Base-by-base conservation (phyloP, 2,797 vertebrate genomes). In the Bufotes viridis region DNA sequence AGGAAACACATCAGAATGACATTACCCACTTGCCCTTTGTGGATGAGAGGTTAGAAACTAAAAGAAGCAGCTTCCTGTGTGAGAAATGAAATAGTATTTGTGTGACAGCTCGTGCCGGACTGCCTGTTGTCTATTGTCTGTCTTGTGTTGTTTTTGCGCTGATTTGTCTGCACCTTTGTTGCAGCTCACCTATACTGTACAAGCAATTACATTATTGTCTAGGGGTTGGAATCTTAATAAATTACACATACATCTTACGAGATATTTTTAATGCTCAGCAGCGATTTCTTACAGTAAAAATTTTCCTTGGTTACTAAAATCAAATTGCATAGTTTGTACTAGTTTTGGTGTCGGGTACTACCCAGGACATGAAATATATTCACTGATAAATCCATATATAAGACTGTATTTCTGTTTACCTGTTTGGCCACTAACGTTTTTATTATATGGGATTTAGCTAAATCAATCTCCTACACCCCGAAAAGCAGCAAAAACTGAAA, bases 21-120 rank as follows among this genome's bases (percentile, higher is more conserved):
- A 84, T 84, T 88, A 69, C 74, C 61, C 87, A 84, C n/a, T 78
- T 84, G 82, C 75, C 87, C 82, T 72, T 70, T 75, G 72, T 49
- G 58, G 29, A 84, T 24, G 80, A 74, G 81, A 87, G 61, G 81
- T 87, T 83, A 74, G 60, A 80, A 75, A 78, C 84, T 67, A 84
- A 88, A 70, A 57, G 75, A 78, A 78, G 51, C 76, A 22, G 75
- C 58, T 79, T 88, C 87, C 87, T 88, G 87, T 75, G 72, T 74
- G 18, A 79, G 53, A 78, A 78, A 78, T 84, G 65, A 84, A 78
- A 78, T 80, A 67, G 53, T 76, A 49, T 84, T 69, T 63, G 60
- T 83, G 11, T 69, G 87, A 76, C 34, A 78, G 81, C 51, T 61
- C 10, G 2, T 70, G 8, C 11, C 78, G 61, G 51, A 60, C 63